Conservation (phyloP, 2,113 vertebrate species). For the Papio anubis region DNA sequence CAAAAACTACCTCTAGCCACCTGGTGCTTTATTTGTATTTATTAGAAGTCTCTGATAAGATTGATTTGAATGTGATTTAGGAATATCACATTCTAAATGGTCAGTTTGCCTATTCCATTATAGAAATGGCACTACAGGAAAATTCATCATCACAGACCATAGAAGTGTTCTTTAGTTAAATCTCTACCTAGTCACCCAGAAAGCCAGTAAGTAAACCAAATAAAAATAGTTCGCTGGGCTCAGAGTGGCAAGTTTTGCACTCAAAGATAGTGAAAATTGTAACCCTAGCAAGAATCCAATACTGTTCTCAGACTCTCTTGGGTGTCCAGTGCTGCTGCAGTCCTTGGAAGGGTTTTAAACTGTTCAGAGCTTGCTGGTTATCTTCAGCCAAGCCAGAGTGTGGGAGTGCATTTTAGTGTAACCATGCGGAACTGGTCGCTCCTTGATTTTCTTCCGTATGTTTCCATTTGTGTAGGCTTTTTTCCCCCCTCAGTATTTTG, state of each 20-base stretch:
- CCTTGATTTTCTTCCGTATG: slow-evolving; percentile 4
- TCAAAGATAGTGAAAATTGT: neutral
- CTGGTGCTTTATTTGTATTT: neutral
- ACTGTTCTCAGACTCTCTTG: neutral
- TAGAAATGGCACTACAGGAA: neutral
- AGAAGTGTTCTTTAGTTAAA: neutral
- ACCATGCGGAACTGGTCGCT: neutral
- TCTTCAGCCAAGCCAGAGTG: neutral
- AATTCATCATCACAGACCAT: neutral
- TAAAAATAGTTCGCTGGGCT: neutral
- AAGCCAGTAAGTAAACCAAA: slow-evolving; percentile 28
- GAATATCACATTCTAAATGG: neutral
- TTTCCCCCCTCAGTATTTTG: neutral
- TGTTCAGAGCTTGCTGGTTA: neutral
- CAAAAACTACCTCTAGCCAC: neutral
- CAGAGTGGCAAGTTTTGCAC: neutral
- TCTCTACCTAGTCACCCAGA: neutral
- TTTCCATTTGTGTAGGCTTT: slow-evolving; percentile 49
- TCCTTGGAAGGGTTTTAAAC: neutral
- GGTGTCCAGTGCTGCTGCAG: neutral
- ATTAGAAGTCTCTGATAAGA: neutral
- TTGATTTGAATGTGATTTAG: neutral
- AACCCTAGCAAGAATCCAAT: neutral
- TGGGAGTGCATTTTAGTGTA: slow-evolving; percentile 21
- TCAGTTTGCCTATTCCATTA: neutral